phyloP scores from a whole-genome alignment of 2,888 invertebrate species.

The Dastarcus helophoroides region DNA sequence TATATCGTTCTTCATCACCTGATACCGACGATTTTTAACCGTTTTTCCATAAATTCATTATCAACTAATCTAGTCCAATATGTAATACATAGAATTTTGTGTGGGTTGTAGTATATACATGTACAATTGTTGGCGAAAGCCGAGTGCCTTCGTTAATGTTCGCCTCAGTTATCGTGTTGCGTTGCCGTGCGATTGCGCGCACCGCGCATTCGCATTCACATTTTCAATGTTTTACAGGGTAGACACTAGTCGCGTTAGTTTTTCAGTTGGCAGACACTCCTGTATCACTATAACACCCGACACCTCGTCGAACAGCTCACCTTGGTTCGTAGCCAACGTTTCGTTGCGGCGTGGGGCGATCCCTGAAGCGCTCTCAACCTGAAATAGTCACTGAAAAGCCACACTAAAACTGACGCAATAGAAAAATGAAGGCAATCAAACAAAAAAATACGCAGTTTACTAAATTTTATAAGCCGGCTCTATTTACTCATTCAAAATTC shows the following conservation, averaged over 20 bases:
- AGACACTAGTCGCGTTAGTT: conserved; percentile 23
- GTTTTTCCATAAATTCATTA: conserved; percentile 37
- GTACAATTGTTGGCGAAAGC: conserved; percentile 43
- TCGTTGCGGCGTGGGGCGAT: conserved; percentile 21
- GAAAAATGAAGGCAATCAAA: conserved; percentile 62
- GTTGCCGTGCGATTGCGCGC: conserved; percentile 18
- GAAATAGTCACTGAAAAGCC: conserved; percentile 57
- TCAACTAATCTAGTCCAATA: conserved; percentile 41
- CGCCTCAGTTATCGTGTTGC: conserved; percentile 5
- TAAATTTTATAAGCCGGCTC: conserved; percentile 33
- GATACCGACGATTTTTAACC: conserved; percentile 40
- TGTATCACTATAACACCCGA: no score
- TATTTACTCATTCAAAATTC: conserved; percentile 51
- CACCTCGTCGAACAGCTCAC: no score
- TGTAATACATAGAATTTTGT: conserved; percentile 44
- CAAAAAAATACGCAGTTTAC: conserved; percentile 40
- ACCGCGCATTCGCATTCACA: no score
- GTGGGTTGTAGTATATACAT: conserved; percentile 47
- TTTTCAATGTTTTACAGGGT: conserved; percentile 28
- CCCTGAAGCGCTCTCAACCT: conserved; percentile 54
- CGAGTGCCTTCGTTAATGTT: conserved; percentile 35
- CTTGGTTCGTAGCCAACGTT: conserved; percentile 21
- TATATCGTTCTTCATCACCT: conserved; percentile 38
- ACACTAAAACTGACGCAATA: conserved; percentile 72
- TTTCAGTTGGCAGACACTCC: no score